Conservation (phyloP, 1,140 invertebrate genomes). For the Homarus americanus region DNA sequence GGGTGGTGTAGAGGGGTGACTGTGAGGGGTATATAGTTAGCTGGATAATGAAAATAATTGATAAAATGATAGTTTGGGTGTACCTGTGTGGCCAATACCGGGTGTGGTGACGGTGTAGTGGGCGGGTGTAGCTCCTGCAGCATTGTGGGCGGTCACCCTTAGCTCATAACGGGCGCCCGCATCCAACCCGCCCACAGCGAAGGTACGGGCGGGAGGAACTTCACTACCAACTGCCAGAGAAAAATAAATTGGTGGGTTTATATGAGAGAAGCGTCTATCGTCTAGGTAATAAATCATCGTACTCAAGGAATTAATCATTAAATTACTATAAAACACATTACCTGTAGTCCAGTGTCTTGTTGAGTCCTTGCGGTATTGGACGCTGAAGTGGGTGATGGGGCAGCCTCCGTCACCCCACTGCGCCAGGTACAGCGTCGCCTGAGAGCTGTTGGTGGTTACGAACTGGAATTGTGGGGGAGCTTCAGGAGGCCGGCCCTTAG, state of each 20-base stretch:
- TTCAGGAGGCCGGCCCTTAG: constrained; percentile 91
- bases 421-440: constrained; percentile 92
- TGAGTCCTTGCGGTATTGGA: constrained; percentile 84
- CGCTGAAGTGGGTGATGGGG: constrained; percentile 96
- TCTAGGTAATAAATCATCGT: no score
- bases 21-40: no score
- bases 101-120: constrained; percentile 96
- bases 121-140: constrained; percentile 94
- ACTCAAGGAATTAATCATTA: not conserved
- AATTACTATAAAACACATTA: not conserved
- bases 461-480: constrained; percentile 91
- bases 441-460: constrained; percentile 93
- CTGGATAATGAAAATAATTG: no score
- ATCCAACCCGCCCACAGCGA: constrained; percentile 56
- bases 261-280: not conserved
- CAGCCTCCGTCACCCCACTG: constrained; percentile 97
- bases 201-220: constrained; percentile 31
- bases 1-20: not conserved
- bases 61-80: no score
- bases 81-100: constrained; percentile 88
- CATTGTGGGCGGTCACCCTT: constrained; percentile 95
- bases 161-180: constrained; percentile 86
- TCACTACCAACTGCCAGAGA: constrained; percentile 28
- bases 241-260: no score
- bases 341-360: constrained; percentile 55